phyloP scores from a whole-genome alignment of 2,888 invertebrate genomes.

The Mimachlamys varia region DNA sequence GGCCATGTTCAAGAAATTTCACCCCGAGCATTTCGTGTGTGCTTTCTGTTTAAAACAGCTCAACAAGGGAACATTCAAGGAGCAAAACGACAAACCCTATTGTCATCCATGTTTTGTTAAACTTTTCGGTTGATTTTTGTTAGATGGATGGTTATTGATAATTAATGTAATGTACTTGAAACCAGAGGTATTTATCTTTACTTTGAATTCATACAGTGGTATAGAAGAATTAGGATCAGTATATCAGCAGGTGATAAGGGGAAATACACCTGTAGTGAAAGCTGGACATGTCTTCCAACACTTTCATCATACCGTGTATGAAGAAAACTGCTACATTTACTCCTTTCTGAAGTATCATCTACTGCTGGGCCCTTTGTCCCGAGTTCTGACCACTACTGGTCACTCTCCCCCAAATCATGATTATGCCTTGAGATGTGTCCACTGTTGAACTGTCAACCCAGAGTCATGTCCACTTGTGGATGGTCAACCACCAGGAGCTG shows the following conservation, averaged over 20 bases:
- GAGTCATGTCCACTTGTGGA: background rate
- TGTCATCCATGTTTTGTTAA: conserved; percentile 99
- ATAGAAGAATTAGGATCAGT: no score
- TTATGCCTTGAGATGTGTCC: no score
- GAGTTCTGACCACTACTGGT: background rate
- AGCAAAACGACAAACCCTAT: conserved; percentile 99
- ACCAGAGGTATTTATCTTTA: background rate
- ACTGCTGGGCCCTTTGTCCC: background rate
- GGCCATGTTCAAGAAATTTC: conserved; percentile 99
- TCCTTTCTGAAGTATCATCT: background rate
- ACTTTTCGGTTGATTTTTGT: conserved; percentile 89
- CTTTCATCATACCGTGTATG: no score
- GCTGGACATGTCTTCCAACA: background rate
- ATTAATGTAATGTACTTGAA: background rate
- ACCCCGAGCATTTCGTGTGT: conserved; percentile 99
- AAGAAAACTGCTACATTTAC: background rate
- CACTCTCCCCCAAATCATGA: background rate
- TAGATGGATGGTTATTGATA: background rate
- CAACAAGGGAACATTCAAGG: conserved; percentile 99
- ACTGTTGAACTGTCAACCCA: no score
- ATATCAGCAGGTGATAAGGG: no score
- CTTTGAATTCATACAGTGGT: background rate
- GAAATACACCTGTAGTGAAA: background rate
- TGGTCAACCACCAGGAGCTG: no score
- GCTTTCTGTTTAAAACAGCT: conserved; percentile 99